phyloP scores from a whole-genome alignment of 1,140 invertebrate species.

The Brachionus sp. region DNA sequence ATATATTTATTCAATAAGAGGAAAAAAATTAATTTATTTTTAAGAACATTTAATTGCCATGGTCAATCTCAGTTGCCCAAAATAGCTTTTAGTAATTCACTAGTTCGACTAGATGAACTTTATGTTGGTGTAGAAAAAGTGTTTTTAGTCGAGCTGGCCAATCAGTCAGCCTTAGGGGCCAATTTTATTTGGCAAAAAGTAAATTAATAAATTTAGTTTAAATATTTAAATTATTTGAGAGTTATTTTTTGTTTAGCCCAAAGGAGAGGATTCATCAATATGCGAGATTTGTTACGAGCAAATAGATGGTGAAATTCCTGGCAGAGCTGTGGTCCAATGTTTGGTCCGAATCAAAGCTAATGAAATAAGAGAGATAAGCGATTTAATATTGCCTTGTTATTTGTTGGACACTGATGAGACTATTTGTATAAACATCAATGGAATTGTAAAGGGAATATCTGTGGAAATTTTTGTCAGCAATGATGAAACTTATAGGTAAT shows the following conservation, averaged over 20 bases:
- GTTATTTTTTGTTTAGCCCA: not conserved
- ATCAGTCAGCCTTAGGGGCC: not conserved
- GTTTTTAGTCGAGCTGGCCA: constrained; percentile 46
- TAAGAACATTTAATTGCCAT: constrained; percentile 50
- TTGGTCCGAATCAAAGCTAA: constrained; percentile 5
- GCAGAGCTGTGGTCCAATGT: not conserved
- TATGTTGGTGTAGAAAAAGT: constrained; percentile 50
- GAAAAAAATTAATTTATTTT: constrained; percentile 33
- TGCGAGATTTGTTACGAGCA: not conserved
- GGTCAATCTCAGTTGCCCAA: constrained; percentile 53
- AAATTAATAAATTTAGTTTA: too few relatives aligned
- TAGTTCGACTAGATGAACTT: constrained; percentile 49
- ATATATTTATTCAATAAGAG: too few relatives aligned
- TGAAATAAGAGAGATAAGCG: not conserved
- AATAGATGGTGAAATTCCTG: not conserved
- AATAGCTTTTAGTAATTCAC: constrained; percentile 51
- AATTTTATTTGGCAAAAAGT: not conserved
- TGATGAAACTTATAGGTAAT: not conserved
- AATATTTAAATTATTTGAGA: too few relatives aligned
- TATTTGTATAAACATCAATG: not conserved
- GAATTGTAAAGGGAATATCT: not conserved
- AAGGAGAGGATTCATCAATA: not conserved
- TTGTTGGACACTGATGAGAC: not conserved
- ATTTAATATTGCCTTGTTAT: constrained; percentile 1
- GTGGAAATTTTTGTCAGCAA: constrained; percentile 27